Base-by-base conservation (phyloP, 1,140 invertebrate species). In the Semibalanus balanoides region DNA sequence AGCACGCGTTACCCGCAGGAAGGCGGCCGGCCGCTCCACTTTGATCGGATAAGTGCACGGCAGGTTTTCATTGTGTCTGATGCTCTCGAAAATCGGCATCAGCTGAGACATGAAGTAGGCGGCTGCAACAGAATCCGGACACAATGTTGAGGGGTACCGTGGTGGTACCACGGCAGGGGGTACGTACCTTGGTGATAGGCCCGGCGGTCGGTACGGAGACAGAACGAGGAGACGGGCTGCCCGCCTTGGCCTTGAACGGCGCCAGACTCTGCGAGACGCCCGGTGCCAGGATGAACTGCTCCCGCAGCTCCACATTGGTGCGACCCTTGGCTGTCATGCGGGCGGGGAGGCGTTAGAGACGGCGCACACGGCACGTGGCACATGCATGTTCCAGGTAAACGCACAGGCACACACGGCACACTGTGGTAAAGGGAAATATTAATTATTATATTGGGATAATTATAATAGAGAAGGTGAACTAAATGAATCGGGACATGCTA, bases 261-360 rank as follows among this genome's bases (percentile, higher is more conserved):
- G 95, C 92, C 95, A 98, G 97, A 82, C 92, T 93, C 87, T 98
- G 96, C 83, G 94, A 96, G 79, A 97, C 95, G 82, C 96, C 95
- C 84, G 97, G 93, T 80, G 96, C 95, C 87, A 98, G 87, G 84
- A 98, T 97, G 88, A 98, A 98, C 88, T 98, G 94, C 86, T 99
- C 96, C 81, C 96, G 89, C 83, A 99, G 90, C 88, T 99, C 97
- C 86, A 98, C 94, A 88, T 98, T 99, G 84, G 97, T 99, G 86
- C 96, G 91, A 89, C 97, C 97, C 88, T 98, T 98, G 86, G 96
- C 96, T 97, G 89, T 64, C 51, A 25, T 64, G 22, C 51, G 22
- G 35, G 5, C 5, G 17, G 51, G 11, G 22, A 1, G 11, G 51
- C 11, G 51, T 14, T 25, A 22, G 22, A 64, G 51, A 1, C 11